These are phyloP conservation scores for Lucilia cuprina DNA, from an alignment of 1,140 invertebrate genomes.

Conservation along the genomic window DNA sequence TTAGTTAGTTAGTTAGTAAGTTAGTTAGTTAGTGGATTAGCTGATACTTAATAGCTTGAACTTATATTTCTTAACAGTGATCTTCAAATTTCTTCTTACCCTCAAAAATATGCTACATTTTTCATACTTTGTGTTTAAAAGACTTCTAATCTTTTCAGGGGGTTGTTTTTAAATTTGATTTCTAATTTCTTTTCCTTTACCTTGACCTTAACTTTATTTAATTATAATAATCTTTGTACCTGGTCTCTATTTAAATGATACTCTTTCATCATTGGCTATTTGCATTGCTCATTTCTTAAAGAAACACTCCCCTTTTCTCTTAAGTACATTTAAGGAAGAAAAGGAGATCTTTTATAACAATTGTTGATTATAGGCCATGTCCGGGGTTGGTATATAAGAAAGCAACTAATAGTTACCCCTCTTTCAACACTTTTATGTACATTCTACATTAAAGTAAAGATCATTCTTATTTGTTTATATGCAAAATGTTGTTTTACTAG, in stretches of 20 bases:
- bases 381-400: neutral
- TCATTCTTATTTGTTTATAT: neutral
- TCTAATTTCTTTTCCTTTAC: neutral
- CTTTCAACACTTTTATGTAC: neutral
- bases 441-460: neutral
- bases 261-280: neutral
- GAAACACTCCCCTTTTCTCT: neutral
- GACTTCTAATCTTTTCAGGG: neutral
- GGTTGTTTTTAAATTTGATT: neutral
- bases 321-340: too few species aligned
- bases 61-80: too few species aligned
- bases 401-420: neutral
- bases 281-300: neutral
- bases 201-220: neutral
- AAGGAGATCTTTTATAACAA: too few species aligned
- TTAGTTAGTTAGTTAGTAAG: too few species aligned
- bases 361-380: slow-evolving; percentile 6
- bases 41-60: too few species aligned
- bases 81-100: too few species aligned
- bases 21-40: too few species aligned
- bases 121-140: neutral
- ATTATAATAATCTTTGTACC: neutral
- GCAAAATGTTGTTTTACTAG: neutral
- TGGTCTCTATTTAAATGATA: neutral
- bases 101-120: neutral